These are phyloP conservation scores for Metaphire vulgaris DNA, from an alignment of 1,140 invertebrate species.

Conservation along the genomic window DNA sequence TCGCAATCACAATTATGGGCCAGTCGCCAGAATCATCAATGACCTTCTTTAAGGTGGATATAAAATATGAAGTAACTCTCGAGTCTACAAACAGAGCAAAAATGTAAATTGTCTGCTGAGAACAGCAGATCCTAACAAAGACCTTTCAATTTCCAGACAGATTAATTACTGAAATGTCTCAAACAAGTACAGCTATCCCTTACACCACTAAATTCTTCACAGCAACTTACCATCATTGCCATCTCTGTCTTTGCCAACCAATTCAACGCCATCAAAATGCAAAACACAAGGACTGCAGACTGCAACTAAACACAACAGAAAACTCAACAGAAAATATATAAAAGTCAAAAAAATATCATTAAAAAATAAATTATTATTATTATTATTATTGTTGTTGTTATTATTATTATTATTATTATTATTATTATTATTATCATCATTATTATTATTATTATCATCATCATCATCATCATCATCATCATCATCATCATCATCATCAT, in stretches of 20 bases:
- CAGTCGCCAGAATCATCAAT: not conserved
- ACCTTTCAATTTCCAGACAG: too few relatives aligned
- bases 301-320: not conserved
- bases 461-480: slow-evolving; percentile 32
- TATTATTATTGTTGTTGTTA: too few relatives aligned
- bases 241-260: not conserved
- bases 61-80: not conserved
- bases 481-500: slow-evolving; percentile 32
- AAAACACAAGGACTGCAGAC: not conserved
- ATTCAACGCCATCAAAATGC: not conserved
- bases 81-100: too few relatives aligned
- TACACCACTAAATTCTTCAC: too few relatives aligned
- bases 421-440: slow-evolving; percentile 32
- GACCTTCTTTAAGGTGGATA: not conserved
- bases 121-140: too few relatives aligned
- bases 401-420: slow-evolving; percentile 16
- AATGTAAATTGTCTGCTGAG: too few relatives aligned
- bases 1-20: not conserved
- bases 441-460: slow-evolving; percentile 32
- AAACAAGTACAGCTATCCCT: too few relatives aligned
- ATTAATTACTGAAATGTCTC: too few relatives aligned
- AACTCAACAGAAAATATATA: not conserved
- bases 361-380: too few relatives aligned
- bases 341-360: too few relatives aligned
- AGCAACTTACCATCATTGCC: not conserved